phyloP scores from a whole-genome alignment of 2,888 invertebrate genomes.

The Uropetala carovei region DNA sequence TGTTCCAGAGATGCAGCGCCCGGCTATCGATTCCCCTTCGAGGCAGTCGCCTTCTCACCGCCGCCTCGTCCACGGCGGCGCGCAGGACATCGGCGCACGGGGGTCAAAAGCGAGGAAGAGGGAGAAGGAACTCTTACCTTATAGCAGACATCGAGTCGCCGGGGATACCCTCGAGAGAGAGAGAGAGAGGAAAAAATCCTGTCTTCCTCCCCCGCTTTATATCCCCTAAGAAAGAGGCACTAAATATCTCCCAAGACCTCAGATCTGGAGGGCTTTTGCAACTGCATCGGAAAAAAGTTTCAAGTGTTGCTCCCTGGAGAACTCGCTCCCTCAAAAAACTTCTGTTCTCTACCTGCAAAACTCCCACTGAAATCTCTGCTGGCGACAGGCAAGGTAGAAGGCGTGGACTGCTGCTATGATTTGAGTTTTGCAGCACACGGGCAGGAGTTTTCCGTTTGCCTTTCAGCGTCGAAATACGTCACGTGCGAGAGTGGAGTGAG shows the following conservation, averaged over 20 bases:
- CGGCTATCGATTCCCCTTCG: not conserved
- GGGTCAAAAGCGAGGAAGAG: not conserved
- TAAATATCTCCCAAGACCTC: no score
- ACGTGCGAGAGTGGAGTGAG: not conserved
- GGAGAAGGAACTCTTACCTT: not conserved
- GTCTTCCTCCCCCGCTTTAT: no score
- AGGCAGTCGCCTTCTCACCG: not conserved
- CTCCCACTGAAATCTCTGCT: no score
- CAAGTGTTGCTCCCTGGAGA: no score
- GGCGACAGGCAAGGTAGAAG: not conserved
- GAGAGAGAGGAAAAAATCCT: not conserved
- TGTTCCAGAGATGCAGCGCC: constrained; percentile 22
- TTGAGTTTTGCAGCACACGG: not conserved
- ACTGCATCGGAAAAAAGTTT: no score
- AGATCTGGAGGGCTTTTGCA: no score
- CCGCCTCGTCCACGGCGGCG: not conserved
- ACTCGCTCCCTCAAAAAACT: no score
- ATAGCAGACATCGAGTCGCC: not conserved
- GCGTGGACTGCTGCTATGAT: not conserved
- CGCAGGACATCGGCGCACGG: constrained; percentile 11
- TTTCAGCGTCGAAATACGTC: not conserved
- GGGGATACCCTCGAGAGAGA: not conserved
- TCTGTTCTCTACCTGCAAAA: no score
- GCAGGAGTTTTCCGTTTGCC: not conserved
- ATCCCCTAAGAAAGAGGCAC: no score